Conservation (phyloP, 2,888 invertebrate genomes). For the Himalopsyche tibetana region DNA sequence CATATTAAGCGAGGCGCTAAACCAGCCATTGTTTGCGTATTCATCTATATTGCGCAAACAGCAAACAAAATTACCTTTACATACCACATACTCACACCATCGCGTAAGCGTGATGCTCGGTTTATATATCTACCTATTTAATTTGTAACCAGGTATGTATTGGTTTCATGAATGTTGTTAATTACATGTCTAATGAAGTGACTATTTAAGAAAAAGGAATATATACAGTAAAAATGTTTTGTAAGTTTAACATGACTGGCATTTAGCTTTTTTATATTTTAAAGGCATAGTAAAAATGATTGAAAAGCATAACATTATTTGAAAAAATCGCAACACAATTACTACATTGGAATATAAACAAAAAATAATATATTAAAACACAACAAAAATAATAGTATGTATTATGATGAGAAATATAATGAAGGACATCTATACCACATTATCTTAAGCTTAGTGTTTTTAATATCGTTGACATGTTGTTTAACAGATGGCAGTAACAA, state of each 20-base stretch:
- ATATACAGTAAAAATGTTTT: neutral
- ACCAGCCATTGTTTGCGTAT: slow-evolving; percentile 44
- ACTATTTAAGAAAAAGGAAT: neutral
- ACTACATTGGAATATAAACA: too few relatives aligned
- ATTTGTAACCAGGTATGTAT: neutral
- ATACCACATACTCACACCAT: neutral
- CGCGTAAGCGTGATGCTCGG: neutral
- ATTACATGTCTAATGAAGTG: neutral
- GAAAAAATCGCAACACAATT: too few relatives aligned
- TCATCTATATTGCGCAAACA: neutral
- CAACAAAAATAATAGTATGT: neutral
- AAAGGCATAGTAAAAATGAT: too few relatives aligned
- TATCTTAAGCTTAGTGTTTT: neutral
- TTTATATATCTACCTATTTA: neutral
- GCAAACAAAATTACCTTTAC: neutral
- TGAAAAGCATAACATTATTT: too few relatives aligned
- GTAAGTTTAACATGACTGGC: too few relatives aligned
- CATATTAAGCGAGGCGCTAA: slow-evolving; percentile 45
- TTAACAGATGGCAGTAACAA: slow-evolving; percentile 35
- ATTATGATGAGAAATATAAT: neutral
- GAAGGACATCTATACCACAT: neutral
- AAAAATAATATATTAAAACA: neutral
- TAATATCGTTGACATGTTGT: neutral
- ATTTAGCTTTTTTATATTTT: too few relatives aligned
- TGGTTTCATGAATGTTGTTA: neutral